Conservation (phyloP, 2,113 vertebrate genomes). For the Semnornis frantzii region DNA sequence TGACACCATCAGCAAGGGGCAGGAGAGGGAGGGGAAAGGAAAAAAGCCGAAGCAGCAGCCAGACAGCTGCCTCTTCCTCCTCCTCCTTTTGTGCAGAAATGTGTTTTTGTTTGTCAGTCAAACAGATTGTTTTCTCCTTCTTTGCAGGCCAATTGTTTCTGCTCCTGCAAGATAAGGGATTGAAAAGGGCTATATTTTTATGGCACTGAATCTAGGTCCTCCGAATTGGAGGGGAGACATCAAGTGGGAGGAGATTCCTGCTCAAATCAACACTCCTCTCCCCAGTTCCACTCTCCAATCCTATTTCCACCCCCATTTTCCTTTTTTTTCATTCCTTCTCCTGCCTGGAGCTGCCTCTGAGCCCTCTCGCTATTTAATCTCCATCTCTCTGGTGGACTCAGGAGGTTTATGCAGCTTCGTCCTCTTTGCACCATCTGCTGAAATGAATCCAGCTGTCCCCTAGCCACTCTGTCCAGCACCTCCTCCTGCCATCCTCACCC, state of each 20-base stretch:
- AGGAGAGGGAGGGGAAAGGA: conserved; percentile 59
- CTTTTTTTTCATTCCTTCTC: conserved; percentile 42
- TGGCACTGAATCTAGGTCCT: conserved; percentile 51
- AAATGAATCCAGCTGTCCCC: conserved; percentile 33
- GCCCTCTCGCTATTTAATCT: conserved; percentile 64
- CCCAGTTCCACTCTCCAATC: conserved; percentile 28
- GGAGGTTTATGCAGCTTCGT: conserved; percentile 45
- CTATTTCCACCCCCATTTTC: conserved; percentile 44
- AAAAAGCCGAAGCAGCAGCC: conserved; percentile 62
- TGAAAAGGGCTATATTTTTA: conserved; percentile 66
- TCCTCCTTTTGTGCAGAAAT: conserved; percentile 70
- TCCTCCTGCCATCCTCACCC: neutral
- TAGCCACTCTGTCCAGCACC: neutral
- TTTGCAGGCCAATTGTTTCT: conserved; percentile 72
- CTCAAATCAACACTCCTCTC: conserved; percentile 26
- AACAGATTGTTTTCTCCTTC: conserved; percentile 73
- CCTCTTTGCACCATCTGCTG: conserved; percentile 60
- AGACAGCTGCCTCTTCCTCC: conserved; percentile 68
- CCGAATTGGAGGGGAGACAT: conserved; percentile 40
- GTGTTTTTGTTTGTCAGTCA: conserved; percentile 77
- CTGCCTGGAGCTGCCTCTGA: conserved; percentile 2
- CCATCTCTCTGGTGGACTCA: conserved; percentile 11
- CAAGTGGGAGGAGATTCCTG: conserved; percentile 36
- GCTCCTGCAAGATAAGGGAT: conserved; percentile 74
- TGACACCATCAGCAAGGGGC: conserved; percentile 36